Base-by-base conservation (phyloP, 2,113 vertebrate genomes). In the Ploceus nigricollis region DNA sequence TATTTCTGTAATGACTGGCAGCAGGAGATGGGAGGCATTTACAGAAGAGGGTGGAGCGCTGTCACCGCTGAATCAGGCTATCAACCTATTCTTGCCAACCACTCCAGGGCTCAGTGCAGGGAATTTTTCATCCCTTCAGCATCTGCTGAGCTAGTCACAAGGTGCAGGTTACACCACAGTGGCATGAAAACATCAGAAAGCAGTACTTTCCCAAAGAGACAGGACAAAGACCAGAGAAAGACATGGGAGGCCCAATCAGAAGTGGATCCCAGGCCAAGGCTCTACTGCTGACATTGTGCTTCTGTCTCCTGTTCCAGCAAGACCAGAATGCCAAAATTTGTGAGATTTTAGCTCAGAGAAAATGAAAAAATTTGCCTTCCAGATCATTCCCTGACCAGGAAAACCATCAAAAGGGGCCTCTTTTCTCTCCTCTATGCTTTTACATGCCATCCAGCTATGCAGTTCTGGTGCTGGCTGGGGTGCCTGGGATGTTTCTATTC, bases 1-100 rank as follows among this genome's bases (percentile, higher is more conserved):
- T 84, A 69, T 90, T 95, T 93, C 86, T 83, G 51, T 40, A 40
- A 42, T 88, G 82, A 88, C 79, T 83, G 93, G 72, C 90, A 96
- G 80, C 68, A 78, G 90, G 68, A 96, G 88, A 88, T 35, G 81
- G 0, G n/a, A 95, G 72, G 57, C 82, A 92, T 83, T 94, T 94
- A 40, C 68, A 93, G 81, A 71, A 87, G 80, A 87, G 84, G 75
- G 60, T 69, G 69, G 88, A 94, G 76, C 18, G 56, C 68, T 70
- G 80, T 90, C 11, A 2, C 77, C 2, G 4, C 94, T 89, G 78
- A 93, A 94, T 94, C 91, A 94, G 87, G 37, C 64, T 56, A 76
- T 87, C 14, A 30, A 25, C 78, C 75, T 40, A 0, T 33, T 58
- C 82, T 70, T 86, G 71, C 79, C 85, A 92, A 28, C 48, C 64